These are phyloP conservation scores for Apis cerana DNA, from an alignment of 1,140 invertebrate species.

Conservation along the genomic window DNA sequence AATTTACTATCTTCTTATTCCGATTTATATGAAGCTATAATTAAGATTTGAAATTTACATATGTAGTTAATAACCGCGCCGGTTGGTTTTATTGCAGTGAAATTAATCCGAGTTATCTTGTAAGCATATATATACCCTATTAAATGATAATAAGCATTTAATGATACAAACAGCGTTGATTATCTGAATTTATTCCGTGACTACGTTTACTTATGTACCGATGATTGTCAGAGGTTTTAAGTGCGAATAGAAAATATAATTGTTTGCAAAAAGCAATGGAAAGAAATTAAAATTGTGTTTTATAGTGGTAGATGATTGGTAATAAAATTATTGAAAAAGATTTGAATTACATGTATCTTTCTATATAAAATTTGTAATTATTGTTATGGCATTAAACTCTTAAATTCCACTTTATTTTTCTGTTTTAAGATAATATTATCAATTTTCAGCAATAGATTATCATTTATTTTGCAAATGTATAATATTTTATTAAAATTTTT, in stretches of 20 bases:
- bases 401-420: too few species aligned
- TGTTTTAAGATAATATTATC: too few species aligned
- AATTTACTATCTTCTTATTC: not conserved
- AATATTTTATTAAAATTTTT: too few species aligned
- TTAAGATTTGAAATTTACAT: slow-evolving; percentile 15
- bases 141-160: slow-evolving; percentile 14
- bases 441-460: too few species aligned
- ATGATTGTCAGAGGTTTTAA: not conserved
- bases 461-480: too few species aligned
- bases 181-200: not conserved
- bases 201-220: not conserved
- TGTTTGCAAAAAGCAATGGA: not conserved
- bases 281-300: not conserved
- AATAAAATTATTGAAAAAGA: not conserved
- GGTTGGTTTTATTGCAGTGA: slow-evolving; percentile 1
- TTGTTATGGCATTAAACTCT: not conserved
- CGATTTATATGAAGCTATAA: not conserved
- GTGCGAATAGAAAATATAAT: not conserved
- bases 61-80: not conserved
- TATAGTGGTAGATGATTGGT: not conserved
- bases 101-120: slow-evolving; percentile 8
- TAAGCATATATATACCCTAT: not conserved
- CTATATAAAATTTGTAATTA: not conserved
- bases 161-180: slow-evolving; percentile 4
- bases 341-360: not conserved